A percentile compares a stretch with the other conserved stretches of the same genome.
Evolutionary conservation across 1,140 invertebrate genomes (phyloP).

Genomic region (Nilaparvata lugens): DNA sequence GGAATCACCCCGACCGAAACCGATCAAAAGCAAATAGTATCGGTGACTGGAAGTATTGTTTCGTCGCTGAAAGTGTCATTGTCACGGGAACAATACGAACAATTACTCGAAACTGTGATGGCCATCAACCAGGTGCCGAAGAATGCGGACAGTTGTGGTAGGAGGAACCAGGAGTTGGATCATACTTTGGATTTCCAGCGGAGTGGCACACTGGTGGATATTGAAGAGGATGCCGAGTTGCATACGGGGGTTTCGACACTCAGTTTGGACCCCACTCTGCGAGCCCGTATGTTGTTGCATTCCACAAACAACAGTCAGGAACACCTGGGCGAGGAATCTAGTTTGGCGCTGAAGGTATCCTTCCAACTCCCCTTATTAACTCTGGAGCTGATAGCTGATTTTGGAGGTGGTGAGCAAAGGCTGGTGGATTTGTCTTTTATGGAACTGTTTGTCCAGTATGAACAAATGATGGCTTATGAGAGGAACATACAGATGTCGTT

Average conservation of each 20-base stretch:
- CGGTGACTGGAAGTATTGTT: slow-evolving; percentile 66
- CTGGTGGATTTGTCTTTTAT: slow-evolving; percentile 72
- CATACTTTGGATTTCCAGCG: not conserved
- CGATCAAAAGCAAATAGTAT: no score
- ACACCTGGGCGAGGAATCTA: not conserved
- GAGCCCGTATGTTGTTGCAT: slow-evolving; percentile 40
- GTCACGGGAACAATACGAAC: slow-evolving; percentile 78
- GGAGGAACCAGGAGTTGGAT: not conserved
- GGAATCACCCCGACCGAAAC: no score
- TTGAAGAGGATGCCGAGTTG: slow-evolving; percentile 34
- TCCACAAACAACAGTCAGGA: slow-evolving; percentile 19
- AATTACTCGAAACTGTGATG: slow-evolving; percentile 65
- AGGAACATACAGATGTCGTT: slow-evolving; percentile 67
- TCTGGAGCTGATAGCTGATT: slow-evolving; percentile 58
- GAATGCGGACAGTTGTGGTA: no score
- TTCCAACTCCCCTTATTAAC: slow-evolving; percentile 64
- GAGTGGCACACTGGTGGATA: slow-evolving; percentile 27
- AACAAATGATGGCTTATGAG: slow-evolving; percentile 52
- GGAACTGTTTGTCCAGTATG: slow-evolving; percentile 68
- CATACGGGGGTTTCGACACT: slow-evolving; percentile 40
- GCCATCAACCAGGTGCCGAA: not conserved
- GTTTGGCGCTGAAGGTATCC: slow-evolving; percentile 34
- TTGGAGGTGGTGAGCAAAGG: slow-evolving; percentile 51
- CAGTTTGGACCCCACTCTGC: slow-evolving; percentile 47
- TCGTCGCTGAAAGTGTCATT: slow-evolving; percentile 76